Evolutionary conservation across 35 echinoderm and acorn worm species (phyloP).

Genomic region (Acanthaster planci): DNA sequence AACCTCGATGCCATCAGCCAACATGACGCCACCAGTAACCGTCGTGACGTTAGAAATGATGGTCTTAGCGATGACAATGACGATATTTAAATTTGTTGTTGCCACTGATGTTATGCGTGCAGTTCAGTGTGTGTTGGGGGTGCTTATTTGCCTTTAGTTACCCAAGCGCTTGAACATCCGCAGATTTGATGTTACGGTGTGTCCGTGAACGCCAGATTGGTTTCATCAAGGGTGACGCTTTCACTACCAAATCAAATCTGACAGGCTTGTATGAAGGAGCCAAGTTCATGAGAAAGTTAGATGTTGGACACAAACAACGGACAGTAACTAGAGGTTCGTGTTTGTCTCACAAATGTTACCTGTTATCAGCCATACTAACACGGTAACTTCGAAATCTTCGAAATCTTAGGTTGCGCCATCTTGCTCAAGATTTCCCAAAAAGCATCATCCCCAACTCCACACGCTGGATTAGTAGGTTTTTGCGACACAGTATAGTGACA

Average conservation of each 20-base stretch:
- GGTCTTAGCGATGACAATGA: not conserved
- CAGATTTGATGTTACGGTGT: not conserved
- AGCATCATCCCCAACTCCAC: too few species aligned
- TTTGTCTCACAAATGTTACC: not conserved
- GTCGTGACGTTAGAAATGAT: not conserved
- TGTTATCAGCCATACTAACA: not conserved
- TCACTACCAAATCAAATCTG: conserved; percentile 1
- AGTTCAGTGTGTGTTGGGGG: not conserved
- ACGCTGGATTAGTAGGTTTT: too few species aligned
- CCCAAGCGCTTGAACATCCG: not conserved
- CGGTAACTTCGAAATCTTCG: too few species aligned
- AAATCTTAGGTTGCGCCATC: too few species aligned
- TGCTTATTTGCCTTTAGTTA: too few species aligned
- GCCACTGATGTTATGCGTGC: not conserved
- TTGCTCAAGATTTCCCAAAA: too few species aligned
- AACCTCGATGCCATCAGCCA: too few species aligned
- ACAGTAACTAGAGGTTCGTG: not conserved
- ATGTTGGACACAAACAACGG: not conserved
- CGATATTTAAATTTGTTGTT: not conserved
- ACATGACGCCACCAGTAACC: not conserved
- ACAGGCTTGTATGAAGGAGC: not conserved
- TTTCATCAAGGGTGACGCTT: not conserved
- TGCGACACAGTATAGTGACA: too few species aligned
- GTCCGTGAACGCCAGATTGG: not conserved
- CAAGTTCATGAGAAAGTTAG: not conserved